Percentiles rank a stretch among this genome's conserved stretches.
Evolutionary conservation across 2,888 invertebrate genomes (phyloP).

Genomic region (Coelinius sp.): DNA sequence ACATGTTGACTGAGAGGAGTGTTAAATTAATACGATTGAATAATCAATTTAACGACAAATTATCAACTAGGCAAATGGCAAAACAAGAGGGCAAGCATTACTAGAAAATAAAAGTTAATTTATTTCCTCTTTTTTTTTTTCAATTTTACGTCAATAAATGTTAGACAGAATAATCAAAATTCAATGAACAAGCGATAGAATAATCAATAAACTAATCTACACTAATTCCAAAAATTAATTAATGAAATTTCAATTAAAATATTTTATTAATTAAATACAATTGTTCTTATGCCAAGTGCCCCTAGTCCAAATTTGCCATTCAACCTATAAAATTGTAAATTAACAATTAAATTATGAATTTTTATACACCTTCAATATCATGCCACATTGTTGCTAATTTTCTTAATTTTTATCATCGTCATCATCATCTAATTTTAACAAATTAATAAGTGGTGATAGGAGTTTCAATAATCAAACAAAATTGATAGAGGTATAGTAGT

Average conservation of each 20-base stretch:
- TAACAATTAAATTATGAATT: slow-evolving; percentile 36
- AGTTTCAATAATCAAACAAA: slow-evolving; percentile 66
- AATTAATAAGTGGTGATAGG: slow-evolving; percentile 53
- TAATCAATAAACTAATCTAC: neutral
- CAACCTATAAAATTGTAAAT: slow-evolving; percentile 33
- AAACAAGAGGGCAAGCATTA: slow-evolving; percentile 7
- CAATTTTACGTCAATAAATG: neutral
- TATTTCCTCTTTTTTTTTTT: neutral
- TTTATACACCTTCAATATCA: slow-evolving; percentile 40
- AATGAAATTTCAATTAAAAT: slow-evolving; percentile 21
- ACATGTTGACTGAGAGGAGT: slow-evolving; percentile 32
- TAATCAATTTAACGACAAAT: slow-evolving; percentile 33
- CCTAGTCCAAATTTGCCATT: slow-evolving; percentile 38
- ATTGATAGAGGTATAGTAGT: slow-evolving; percentile 66
- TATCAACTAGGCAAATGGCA: slow-evolving; percentile 32
- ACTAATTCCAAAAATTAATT: slow-evolving; percentile 14
- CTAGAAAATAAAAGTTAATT: neutral
- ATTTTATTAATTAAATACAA: slow-evolving; percentile 28
- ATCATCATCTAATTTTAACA: slow-evolving; percentile 19
- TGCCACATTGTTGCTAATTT: slow-evolving; percentile 37
- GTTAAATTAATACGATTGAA: slow-evolving; percentile 35
- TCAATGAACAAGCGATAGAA: slow-evolving; percentile 3
- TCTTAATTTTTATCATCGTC: slow-evolving; percentile 12
- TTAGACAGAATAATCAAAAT: neutral
- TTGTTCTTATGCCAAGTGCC: slow-evolving; percentile 27